phyloP scores from a whole-genome alignment of 2,797 vertebrate genomes.

The Peromyscus nudipes region DNA sequence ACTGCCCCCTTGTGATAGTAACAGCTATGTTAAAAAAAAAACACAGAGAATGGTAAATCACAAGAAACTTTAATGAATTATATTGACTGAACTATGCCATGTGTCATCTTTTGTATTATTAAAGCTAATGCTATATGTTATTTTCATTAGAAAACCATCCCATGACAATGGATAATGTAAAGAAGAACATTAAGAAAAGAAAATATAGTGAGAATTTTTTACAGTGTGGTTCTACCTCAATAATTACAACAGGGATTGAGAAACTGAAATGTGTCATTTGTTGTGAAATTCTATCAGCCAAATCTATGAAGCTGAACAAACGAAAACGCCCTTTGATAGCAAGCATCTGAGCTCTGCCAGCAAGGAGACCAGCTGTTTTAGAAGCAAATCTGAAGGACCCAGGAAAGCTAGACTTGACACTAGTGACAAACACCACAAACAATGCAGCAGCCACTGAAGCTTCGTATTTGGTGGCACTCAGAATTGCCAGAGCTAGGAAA shows the following conservation, averaged over 20 bases:
- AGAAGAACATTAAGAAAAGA: neutral
- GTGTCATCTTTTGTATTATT: too few relatives aligned
- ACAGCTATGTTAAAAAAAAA: too few relatives aligned
- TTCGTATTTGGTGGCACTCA: neutral
- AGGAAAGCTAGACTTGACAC: neutral
- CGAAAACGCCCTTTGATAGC: neutral
- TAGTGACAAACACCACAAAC: neutral
- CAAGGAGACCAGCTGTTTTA: neutral
- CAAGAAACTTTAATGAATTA: too few relatives aligned
- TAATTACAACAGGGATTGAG: neutral
- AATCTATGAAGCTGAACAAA: neutral
- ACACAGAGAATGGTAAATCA: too few relatives aligned
- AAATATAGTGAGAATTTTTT: neutral
- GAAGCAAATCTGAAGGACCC: neutral
- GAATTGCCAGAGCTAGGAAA: neutral
- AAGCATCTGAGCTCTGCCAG: neutral
- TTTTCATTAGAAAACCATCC: too few relatives aligned
- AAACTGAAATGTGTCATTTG: neutral
- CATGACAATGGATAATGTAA: too few relatives aligned
- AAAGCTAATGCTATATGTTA: too few relatives aligned
- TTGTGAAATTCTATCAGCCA: neutral
- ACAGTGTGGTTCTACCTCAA: neutral
- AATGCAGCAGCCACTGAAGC: too few relatives aligned
- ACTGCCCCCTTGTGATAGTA: too few relatives aligned
- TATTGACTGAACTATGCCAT: too few relatives aligned